phyloP scores from a whole-genome alignment of 2,113 vertebrate species.

The Pterocles gutturalis region DNA sequence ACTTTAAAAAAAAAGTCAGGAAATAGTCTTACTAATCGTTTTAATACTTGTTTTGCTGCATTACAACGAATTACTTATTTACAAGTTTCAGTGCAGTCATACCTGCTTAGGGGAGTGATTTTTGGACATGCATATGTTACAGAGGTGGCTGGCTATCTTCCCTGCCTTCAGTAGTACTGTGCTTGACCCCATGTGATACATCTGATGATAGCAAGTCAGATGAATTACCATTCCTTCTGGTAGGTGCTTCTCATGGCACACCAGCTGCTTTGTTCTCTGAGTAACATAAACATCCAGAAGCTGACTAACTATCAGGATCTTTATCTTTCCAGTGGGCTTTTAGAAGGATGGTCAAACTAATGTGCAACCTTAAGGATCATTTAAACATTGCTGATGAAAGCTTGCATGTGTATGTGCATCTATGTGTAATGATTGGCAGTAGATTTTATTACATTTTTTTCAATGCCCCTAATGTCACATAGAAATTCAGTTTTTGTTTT shows the following conservation, averaged over 20 bases:
- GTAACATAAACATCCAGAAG: constrained; percentile 17
- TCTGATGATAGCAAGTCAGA: background rate
- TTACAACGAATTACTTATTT: background rate
- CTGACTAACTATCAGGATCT: background rate
- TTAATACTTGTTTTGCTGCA: background rate
- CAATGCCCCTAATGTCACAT: constrained; percentile 11
- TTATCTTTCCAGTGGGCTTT: constrained; percentile 1
- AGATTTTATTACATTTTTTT: constrained; percentile 26
- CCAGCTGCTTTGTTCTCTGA: background rate
- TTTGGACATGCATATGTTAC: background rate
- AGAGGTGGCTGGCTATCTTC: background rate
- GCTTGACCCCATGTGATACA: background rate
- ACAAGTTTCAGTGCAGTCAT: background rate
- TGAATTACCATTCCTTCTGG: background rate
- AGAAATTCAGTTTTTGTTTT: constrained; percentile 58
- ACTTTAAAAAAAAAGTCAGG: background rate
- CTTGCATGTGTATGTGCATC: background rate
- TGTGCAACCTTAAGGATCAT: background rate
- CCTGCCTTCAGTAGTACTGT: background rate
- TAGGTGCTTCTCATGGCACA: background rate
- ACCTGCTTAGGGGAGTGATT: background rate
- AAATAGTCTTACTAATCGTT: background rate
- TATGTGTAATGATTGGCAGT: constrained; percentile 16
- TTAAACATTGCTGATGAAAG: constrained; percentile 6
- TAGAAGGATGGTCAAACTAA: background rate